Evolutionary conservation across 2,888 invertebrate genomes (phyloP).

Genomic region (Caradrina kadenii): DNA sequence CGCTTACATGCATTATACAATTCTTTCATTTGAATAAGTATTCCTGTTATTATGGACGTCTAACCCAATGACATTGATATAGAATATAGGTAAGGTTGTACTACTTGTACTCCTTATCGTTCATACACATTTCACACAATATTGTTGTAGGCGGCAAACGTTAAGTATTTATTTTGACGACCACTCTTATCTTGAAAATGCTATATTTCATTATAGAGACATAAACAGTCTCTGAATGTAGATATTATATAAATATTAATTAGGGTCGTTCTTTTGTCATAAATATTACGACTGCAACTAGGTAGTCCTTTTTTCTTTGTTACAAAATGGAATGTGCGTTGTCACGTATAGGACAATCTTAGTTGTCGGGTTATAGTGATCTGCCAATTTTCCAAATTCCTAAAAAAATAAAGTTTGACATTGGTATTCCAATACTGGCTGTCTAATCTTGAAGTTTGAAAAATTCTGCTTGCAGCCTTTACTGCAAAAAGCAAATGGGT

Average conservation of each 20-base stretch:
- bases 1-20: constrained; percentile 45
- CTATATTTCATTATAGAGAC: constrained; percentile 12
- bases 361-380: constrained; percentile 3
- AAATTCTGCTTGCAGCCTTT: neutral
- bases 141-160: constrained; percentile 7
- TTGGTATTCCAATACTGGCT: neutral
- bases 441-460: neutral
- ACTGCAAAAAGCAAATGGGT: constrained; percentile 8
- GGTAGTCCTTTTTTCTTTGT: constrained; percentile 53
- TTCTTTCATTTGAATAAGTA: constrained; percentile 33
- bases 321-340: constrained; percentile 39
- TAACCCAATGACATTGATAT: constrained; percentile 58
- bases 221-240: neutral
- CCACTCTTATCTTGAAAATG: constrained; percentile 24
- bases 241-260: constrained; percentile 15
- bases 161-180: constrained; percentile 49
- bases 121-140: constrained; percentile 14
- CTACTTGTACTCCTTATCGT: constrained; percentile 36
- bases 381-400: neutral
- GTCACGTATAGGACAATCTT: constrained; percentile 23
- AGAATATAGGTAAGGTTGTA: constrained; percentile 38
- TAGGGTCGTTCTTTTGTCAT: constrained; percentile 16
- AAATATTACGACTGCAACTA: constrained; percentile 24
- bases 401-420: neutral
- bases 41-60: constrained; percentile 13